phyloP scores from a whole-genome alignment of 2,113 vertebrate species.

The Stictonetta naevosa region DNA sequence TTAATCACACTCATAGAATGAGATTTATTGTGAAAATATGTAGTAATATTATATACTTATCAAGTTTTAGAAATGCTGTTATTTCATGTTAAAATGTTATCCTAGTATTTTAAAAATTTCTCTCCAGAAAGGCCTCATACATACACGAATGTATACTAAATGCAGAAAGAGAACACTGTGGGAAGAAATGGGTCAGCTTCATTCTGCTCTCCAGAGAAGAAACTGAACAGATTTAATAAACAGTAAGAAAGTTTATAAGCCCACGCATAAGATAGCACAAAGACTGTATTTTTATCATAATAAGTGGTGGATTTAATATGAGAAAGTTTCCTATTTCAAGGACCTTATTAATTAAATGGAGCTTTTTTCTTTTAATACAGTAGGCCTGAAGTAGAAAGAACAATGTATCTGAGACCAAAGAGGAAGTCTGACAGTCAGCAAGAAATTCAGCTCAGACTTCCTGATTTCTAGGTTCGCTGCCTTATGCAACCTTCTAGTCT shows the following conservation, averaged over 20 bases:
- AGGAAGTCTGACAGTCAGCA: not conserved
- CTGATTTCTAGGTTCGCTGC: slow-evolving; percentile 11
- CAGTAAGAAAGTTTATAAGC: not conserved
- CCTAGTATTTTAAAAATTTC: not conserved
- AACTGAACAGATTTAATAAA: not conserved
- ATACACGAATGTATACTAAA: not conserved
- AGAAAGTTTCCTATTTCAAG: not conserved
- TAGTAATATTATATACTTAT: not conserved
- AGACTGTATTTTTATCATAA: not conserved
- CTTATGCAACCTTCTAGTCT: not conserved
- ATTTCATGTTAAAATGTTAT: not conserved
- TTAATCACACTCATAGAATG: not conserved
- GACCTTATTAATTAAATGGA: not conserved
- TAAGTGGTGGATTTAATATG: not conserved
- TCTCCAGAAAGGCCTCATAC: not conserved
- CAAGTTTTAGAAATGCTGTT: not conserved
- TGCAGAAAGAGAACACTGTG: fast-evolving
- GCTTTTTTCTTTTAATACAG: not conserved
- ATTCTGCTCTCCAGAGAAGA: not conserved
- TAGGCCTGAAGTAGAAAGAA: not conserved
- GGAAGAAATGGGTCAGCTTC: not conserved
- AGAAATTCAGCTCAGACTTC: not conserved
- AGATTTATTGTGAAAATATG: not conserved
- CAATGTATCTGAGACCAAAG: not conserved
- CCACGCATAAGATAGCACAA: not conserved